Conservation (phyloP, 2,888 invertebrate species). For the Lypha dubia region DNA sequence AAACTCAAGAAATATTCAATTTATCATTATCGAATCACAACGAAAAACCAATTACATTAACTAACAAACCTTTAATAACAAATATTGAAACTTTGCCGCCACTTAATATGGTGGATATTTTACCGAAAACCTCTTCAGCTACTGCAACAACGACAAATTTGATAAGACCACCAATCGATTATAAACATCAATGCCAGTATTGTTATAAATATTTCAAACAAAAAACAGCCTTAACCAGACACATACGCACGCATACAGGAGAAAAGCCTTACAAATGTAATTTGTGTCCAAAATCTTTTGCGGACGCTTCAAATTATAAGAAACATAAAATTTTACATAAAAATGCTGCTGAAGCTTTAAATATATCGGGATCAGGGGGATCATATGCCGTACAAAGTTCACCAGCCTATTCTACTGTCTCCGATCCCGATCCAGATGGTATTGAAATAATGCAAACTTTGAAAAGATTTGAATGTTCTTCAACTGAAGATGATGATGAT, state of each 20-base stretch:
- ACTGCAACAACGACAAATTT: background rate
- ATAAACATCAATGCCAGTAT: conserved; percentile 60
- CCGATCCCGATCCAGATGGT: conserved; percentile 74
- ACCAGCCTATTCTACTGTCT: conserved; percentile 60
- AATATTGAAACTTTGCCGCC: conserved; percentile 61
- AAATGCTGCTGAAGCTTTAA: conserved; percentile 70
- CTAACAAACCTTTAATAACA: conserved; percentile 39
- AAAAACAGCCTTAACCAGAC: conserved; percentile 72
- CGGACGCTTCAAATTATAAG: conserved; percentile 80
- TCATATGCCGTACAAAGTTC: conserved; percentile 39
- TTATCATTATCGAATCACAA: background rate
- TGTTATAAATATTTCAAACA: conserved; percentile 74
- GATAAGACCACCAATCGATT: conserved; percentile 20
- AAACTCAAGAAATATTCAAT: background rate
- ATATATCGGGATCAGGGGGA: conserved; percentile 15
- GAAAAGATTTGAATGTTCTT: conserved; percentile 34
- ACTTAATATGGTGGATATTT: background rate
- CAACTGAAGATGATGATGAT: conserved; percentile 13
- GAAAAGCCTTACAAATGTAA: conserved; percentile 89
- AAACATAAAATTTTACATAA: conserved; percentile 74
- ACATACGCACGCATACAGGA: conserved; percentile 75
- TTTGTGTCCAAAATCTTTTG: conserved; percentile 87
- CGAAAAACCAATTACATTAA: background rate
- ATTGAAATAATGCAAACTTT: conserved; percentile 69
- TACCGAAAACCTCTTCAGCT: background rate